Base-by-base conservation (phyloP, 2,113 vertebrate genomes). In the Prionailurus viverrinus region DNA sequence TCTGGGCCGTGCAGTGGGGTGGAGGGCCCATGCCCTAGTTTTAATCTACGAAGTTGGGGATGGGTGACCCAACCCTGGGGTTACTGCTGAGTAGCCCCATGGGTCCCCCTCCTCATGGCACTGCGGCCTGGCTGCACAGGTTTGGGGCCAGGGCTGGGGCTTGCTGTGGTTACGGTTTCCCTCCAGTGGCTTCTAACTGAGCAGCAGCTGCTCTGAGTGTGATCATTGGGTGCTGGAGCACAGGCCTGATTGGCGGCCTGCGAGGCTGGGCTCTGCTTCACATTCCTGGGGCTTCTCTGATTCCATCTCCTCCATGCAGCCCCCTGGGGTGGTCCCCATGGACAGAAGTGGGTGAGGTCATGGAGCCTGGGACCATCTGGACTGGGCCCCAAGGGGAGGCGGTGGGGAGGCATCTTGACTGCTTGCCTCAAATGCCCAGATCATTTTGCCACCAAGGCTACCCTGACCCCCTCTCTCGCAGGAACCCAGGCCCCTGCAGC, bases 91-190 rank as follows among this genome's bases (percentile, higher is more conserved):
- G 45, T 81, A 61, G 45, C 13, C 48, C n/a, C 82, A 76, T 3
- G 29, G 66, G 27, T 80, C 73, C 55, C 83, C 86, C 23, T 81
- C 55, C 61, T 81, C 8, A 33, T 11, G 87, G 96, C 0, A 4
- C 91, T 95, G 95, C 2, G 84, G 94, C 80, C 65, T 88, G 84
- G n/a, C 36, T 53, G 23, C 94, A n/a, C 80, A 88, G 95, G 95
- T 76, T 84, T 91, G 83, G 66, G 92, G 76, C 76, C 4, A 4
- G 39, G 68, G 36, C 93, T 81, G 5, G 18, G 63, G 61, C 94
- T 89, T 82, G 5, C 73, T 97, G 96, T 95, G 96, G 92, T 95
- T 96, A 79, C 97, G 97, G 98, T 96, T 97, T 98, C 96, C 92
- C 74, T 92, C 80, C 8, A 19, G 87, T 83, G 97, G 93, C 94